phyloP scores from a whole-genome alignment of 2,888 invertebrate genomes.

The Hydroisotoma schaefferi region DNA sequence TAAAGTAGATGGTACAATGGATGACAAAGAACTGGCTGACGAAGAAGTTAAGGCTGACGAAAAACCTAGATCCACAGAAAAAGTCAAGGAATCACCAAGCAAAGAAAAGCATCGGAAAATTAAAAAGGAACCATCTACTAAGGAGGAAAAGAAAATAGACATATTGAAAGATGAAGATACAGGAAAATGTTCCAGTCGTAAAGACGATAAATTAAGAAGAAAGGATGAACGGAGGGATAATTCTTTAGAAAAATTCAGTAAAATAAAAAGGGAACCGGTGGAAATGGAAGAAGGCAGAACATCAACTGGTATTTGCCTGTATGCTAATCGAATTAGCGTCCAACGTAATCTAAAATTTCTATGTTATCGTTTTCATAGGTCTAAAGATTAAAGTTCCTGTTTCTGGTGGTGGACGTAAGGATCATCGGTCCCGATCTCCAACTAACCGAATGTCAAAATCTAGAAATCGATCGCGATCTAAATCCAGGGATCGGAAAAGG shows the following conservation, averaged over 20 bases:
- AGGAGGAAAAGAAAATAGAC: background rate
- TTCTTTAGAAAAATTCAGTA: background rate
- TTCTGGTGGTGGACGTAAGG: slow-evolving; percentile 6
- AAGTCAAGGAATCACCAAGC: background rate
- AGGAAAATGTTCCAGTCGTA: background rate
- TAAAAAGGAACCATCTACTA: slow-evolving; percentile 1
- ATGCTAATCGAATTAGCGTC: too few species aligned
- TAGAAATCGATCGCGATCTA: slow-evolving; percentile 19
- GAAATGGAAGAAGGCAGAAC: slow-evolving; percentile 17
- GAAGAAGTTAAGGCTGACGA: background rate
- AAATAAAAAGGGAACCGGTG: background rate
- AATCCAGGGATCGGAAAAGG: slow-evolving; percentile 13
- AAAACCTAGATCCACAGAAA: background rate
- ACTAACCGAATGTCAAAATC: background rate
- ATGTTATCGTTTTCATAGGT: slow-evolving; percentile 19
- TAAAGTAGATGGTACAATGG: too few species aligned
- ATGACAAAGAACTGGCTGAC: too few species aligned
- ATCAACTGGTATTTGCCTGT: slow-evolving; percentile 26
- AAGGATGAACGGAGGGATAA: background rate
- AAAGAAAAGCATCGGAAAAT: background rate
- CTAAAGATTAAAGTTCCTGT: slow-evolving; percentile 36
- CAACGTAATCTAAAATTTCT: background rate
- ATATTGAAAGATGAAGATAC: background rate
- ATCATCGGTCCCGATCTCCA: slow-evolving; percentile 13
- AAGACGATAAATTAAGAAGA: background rate